These are phyloP conservation scores for Poecilia picta DNA, from an alignment of 2,797 vertebrate species.

Conservation along the genomic window DNA sequence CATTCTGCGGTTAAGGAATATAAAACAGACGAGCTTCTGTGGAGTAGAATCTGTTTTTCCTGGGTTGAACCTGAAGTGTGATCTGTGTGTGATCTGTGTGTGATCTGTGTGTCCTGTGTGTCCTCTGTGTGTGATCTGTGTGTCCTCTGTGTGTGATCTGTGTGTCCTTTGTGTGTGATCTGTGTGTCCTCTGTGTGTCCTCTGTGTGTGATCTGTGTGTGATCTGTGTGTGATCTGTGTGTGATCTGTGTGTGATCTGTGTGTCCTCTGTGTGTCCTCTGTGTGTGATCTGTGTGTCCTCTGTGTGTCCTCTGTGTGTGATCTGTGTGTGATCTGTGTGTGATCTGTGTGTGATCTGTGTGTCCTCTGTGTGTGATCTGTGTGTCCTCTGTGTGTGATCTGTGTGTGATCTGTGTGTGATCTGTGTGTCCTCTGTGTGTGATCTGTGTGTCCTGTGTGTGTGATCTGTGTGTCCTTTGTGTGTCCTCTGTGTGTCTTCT, in stretches of 20 bases:
- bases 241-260: slow-evolving; percentile 11
- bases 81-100: too few species aligned
- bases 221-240: too few species aligned
- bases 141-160: neutral
- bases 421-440: neutral
- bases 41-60: neutral
- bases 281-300: slow-evolving; percentile 11
- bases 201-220: slow-evolving; percentile 10
- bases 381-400: slow-evolving; percentile 8
- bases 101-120: neutral
- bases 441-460: slow-evolving; percentile 8
- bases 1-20: neutral
- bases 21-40: neutral
- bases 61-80: neutral
- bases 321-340: neutral
- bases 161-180: slow-evolving; percentile 3
- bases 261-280: slow-evolving; percentile 4
- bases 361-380: slow-evolving; percentile 5
- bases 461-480: neutral
- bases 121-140: neutral
- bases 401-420: neutral
- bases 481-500: neutral
- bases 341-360: slow-evolving; percentile 10
- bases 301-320: slow-evolving; percentile 1
- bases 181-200: neutral